Base-by-base conservation (phyloP, 2,113 vertebrate species). In the Otus sunia region DNA sequence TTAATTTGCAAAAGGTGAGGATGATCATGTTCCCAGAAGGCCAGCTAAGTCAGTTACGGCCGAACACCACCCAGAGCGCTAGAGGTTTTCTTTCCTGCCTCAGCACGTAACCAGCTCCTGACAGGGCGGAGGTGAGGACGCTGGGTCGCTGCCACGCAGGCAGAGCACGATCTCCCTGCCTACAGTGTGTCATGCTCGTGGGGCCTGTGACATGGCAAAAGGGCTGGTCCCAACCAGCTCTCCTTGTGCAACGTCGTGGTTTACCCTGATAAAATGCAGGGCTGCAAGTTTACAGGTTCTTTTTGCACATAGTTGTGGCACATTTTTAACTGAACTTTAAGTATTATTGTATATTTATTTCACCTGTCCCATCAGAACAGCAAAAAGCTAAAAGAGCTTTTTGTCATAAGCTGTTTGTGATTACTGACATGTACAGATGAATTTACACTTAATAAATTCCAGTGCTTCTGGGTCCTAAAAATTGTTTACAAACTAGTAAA, bases 31-130 rank as follows among this genome's bases (percentile, higher is more conserved):
- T 69, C 43, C 39, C 37, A 71, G 41, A 14, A 43, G 27, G 11
- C 41, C 32, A 58, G 9, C 34, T 52, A 13, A 69, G 52, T 45
- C 39, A 76, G 52, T 64, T 67, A 64, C 0, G 8, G 59, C 34
- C 58, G 73, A 82, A 25, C 41, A 9, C 16, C 47, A 41, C 41
- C 17, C 25, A 58, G 34, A 52, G 18, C 60, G n/a, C 39, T 12
- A 27, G 8, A 30, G 30, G 13, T 23, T 85, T 69, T 56, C 34
- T 64, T 47, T 79, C 39, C 72, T 49, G 37, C n/a, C 49, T 55
- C 25, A 60, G 47, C 56, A 66, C 0, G 0, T 26, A 32, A n/a
- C 20, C 0, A 0, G 21, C 68, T 39, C 78, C 50, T n/a, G 7
- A 15, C 15, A 23, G 63, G 2, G 1, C 1, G 0, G 1, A 66